These are phyloP conservation scores for Emydocephalus ijimae DNA, from an alignment of 2,113 vertebrate species.

Conservation along the genomic window DNA sequence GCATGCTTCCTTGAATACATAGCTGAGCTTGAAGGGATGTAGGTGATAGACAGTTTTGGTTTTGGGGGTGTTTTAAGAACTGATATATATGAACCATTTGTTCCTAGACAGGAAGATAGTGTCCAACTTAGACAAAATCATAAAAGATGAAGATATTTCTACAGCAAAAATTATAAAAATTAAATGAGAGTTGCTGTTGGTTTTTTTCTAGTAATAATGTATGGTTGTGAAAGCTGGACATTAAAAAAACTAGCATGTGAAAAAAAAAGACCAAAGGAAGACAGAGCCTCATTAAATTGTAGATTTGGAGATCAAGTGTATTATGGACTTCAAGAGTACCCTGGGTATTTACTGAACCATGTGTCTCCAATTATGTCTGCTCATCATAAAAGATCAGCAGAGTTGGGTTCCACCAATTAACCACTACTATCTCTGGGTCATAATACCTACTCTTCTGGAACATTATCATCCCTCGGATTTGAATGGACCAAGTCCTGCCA, in stretches of 20 bases:
- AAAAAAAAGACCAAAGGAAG: not conserved
- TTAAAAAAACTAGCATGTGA: not conserved
- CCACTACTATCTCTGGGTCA: not conserved
- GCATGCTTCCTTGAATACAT: not conserved
- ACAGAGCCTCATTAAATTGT: not conserved
- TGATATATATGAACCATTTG: not conserved
- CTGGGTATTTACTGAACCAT: not conserved
- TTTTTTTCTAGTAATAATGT: not conserved
- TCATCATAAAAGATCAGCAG: not conserved
- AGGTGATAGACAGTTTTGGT: not conserved
- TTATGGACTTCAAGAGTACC: not conserved
- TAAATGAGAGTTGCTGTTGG: not conserved
- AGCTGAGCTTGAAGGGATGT: not conserved
- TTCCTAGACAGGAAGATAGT: not conserved
- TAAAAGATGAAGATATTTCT: not conserved
- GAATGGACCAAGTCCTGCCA: not conserved
- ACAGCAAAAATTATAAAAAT: not conserved
- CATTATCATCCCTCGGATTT: not conserved
- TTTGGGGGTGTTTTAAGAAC: not conserved
- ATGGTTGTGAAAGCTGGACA: not conserved
- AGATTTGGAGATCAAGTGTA: not conserved
- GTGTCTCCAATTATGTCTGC: not conserved
- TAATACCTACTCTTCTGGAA: not conserved
- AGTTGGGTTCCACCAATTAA: not conserved
- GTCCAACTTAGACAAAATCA: not conserved